Conservation (phyloP, 2,888 invertebrate species). For the Thelaira solivaga region DNA sequence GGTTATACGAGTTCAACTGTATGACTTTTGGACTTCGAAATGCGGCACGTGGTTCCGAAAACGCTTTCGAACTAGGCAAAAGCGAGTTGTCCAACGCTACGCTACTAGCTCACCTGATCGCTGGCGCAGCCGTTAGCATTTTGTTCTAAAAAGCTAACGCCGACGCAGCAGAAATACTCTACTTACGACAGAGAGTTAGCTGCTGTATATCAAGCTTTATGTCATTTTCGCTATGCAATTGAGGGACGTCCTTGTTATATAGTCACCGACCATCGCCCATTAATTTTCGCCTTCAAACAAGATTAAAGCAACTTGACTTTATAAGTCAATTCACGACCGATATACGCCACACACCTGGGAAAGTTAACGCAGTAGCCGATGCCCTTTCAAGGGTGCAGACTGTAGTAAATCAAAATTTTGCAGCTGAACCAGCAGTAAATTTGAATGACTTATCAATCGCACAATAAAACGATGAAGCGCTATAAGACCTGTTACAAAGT, state of each 20-base stretch:
- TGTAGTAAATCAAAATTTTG: not conserved
- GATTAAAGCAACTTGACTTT: not conserved
- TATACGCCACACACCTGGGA: not conserved
- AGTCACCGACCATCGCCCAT: not conserved
- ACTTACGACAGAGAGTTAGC: conserved; percentile 60
- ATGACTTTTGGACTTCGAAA: conserved; percentile 19
- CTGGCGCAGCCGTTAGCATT: conserved; percentile 3
- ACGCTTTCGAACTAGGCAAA: conserved; percentile 46
- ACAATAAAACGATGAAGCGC: not conserved
- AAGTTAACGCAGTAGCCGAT: conserved; percentile 6
- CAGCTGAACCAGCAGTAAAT: not conserved
- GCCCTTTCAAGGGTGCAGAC: not conserved
- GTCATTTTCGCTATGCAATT: conserved; percentile 3
- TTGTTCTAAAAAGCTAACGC: not conserved
- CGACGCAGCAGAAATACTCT: conserved; percentile 11
- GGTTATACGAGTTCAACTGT: not conserved
- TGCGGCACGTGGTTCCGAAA: conserved; percentile 4
- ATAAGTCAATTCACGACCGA: not conserved
- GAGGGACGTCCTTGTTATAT: not conserved
- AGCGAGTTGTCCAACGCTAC: conserved; percentile 39
- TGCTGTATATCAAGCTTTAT: not conserved
- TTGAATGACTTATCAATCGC: conserved; percentile 62
- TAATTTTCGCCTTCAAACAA: not conserved
- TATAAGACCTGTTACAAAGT: not conserved
- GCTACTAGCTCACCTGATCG: conserved; percentile 24